These are phyloP conservation scores for Bombus sylvicola DNA, from an alignment of 1,140 invertebrate species.

Conservation along the genomic window DNA sequence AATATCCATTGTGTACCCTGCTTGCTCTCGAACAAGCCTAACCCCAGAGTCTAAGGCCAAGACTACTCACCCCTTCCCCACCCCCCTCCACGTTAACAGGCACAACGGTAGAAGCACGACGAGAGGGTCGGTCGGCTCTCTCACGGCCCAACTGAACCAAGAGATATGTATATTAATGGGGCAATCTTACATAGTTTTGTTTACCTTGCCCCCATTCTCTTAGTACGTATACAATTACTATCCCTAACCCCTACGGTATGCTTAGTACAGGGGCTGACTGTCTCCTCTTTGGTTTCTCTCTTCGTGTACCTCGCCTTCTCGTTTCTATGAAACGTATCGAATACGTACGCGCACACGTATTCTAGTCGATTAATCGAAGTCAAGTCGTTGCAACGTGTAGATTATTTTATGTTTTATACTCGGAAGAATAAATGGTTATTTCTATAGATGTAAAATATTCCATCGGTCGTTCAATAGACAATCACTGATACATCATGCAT, in stretches of 20 bases:
- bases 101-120: slow-evolving; percentile 37
- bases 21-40: slow-evolving; percentile 76
- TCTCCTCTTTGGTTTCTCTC: neutral
- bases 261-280: slow-evolving; percentile 57
- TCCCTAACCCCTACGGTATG: slow-evolving; percentile 68
- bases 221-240: slow-evolving; percentile 82
- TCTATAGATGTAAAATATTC: neutral
- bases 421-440: neutral
- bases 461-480: neutral
- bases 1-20: slow-evolving; percentile 84
- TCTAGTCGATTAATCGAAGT: slow-evolving; percentile 54
- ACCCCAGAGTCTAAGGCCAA: slow-evolving; percentile 81
- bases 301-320: neutral
- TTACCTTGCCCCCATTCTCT: slow-evolving; percentile 82
- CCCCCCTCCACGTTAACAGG: neutral
- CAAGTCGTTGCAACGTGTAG: neutral
- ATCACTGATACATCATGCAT: neutral
- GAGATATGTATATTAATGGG: slow-evolving; percentile 84
- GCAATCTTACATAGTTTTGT: slow-evolving; percentile 84
- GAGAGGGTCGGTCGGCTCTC: slow-evolving; percentile 64
- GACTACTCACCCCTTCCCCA: slow-evolving; percentile 79
- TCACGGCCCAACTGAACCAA: slow-evolving; percentile 78
- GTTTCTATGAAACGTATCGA: slow-evolving; percentile 42
- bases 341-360: neutral
- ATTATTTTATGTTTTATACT: neutral